Conservation (phyloP, 2,113 vertebrate species). For the Triplophysa siluroides region DNA sequence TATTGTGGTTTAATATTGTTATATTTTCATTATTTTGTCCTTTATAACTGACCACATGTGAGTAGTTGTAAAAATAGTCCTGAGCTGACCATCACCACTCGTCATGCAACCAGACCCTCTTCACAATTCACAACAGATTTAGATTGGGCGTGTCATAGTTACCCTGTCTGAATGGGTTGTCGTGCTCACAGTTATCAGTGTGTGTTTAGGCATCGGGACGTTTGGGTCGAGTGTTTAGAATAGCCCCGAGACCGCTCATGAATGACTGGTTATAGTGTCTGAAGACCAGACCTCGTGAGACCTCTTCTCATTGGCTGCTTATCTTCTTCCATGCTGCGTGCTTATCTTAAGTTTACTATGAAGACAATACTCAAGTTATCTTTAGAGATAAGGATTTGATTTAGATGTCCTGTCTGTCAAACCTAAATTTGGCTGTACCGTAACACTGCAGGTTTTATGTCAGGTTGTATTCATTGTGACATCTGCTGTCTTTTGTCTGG, state of each 20-base stretch:
- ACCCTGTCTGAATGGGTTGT: conserved; percentile 22
- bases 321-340: neutral
- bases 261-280: neutral
- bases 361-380: neutral
- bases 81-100: neutral
- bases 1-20: too few relatives aligned
- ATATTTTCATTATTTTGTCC: too few relatives aligned
- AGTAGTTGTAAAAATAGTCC: neutral
- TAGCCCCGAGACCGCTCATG: neutral
- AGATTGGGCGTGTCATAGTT: conserved; percentile 10
- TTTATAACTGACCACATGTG: neutral
- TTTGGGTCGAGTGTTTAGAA: conserved; percentile 9
- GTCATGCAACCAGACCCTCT: neutral
- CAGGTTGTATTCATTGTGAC: neutral
- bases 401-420: conserved; percentile 24
- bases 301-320: conserved; percentile 25
- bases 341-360: conserved; percentile 18
- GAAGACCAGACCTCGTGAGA: conserved; percentile 24
- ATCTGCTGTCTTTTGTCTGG: neutral
- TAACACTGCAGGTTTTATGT: neutral
- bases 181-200: conserved; percentile 12
- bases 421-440: neutral
- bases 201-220: conserved; percentile 2
- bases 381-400: conserved; percentile 28
- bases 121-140: neutral